Conservation (phyloP, 2,888 invertebrate genomes). For the Mantis religiosa region DNA sequence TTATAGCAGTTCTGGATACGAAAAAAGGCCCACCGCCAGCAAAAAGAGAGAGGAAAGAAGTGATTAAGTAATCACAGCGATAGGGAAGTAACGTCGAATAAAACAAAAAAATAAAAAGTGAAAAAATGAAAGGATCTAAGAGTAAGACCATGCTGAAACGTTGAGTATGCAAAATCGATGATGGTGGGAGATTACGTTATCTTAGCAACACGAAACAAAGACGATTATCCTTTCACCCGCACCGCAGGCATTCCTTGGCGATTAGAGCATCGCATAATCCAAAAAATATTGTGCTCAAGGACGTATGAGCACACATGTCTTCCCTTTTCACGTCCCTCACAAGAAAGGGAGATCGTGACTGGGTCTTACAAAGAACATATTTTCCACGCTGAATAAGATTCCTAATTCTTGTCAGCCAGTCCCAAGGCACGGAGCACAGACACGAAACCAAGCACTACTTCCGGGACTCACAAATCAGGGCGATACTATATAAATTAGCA, state of each 20-base stretch:
- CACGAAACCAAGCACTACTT: neutral
- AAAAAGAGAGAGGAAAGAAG: too few species aligned
- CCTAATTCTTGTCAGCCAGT: neutral
- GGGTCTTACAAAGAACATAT: neutral
- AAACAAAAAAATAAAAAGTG: too few species aligned
- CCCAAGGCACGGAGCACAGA: neutral
- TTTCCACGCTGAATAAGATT: neutral
- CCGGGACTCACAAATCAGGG: neutral
- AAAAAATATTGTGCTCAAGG: neutral
- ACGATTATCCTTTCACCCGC: neutral
- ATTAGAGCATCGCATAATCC: neutral
- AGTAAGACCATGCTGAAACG: too few species aligned
- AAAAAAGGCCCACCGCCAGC: too few species aligned
- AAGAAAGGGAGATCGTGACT: neutral
- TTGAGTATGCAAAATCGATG: too few species aligned
- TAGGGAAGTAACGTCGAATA: too few species aligned
- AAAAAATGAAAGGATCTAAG: too few species aligned
- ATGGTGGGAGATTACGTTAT: too few species aligned
- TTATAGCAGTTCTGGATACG: too few species aligned
- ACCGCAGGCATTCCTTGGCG: neutral
- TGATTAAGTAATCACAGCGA: too few species aligned
- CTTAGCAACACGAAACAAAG: too few species aligned
- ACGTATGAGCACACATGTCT: neutral
- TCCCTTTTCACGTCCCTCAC: neutral
- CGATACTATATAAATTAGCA: neutral